These are phyloP conservation scores for Pollachius pollachius DNA, from an alignment of 2,113 vertebrate species.

Conservation along the genomic window DNA sequence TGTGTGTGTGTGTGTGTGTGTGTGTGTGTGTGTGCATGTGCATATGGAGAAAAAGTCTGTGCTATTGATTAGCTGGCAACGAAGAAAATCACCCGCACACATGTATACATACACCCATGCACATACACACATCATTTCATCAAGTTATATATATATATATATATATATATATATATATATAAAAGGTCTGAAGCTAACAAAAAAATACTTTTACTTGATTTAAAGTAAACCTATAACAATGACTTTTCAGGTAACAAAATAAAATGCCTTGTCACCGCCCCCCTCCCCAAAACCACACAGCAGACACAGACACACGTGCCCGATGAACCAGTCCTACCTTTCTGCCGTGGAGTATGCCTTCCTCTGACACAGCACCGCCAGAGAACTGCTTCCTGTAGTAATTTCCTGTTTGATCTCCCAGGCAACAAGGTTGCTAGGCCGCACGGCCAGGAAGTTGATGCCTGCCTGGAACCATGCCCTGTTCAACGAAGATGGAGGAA, in stretches of 20 bases:
- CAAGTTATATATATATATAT: no score
- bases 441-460: constrained; percentile 82
- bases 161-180: no score
- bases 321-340: constrained; percentile 74
- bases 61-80: background rate
- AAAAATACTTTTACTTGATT: no score
- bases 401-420: constrained; percentile 94
- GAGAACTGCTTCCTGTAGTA: constrained; percentile 71
- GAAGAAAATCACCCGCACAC: background rate
- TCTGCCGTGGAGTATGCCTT: constrained; percentile 68
- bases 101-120: no score
- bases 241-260: no score
- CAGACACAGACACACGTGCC: background rate
- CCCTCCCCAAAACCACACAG: no score
- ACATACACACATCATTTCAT: no score
- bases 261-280: no score
- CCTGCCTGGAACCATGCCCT: constrained; percentile 88
- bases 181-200: no score
- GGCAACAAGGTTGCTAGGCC: constrained; percentile 80
- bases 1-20: constrained; percentile 9
- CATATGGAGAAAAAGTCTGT: background rate
- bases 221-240: no score
- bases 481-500: constrained; percentile 29
- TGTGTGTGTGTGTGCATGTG: constrained; percentile 4
- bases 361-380: constrained; percentile 84